Percentiles rank a stretch among this genome's conserved stretches.
Evolutionary conservation across 2,888 invertebrate genomes (phyloP).

Genomic region (Philereme transversata): DNA sequence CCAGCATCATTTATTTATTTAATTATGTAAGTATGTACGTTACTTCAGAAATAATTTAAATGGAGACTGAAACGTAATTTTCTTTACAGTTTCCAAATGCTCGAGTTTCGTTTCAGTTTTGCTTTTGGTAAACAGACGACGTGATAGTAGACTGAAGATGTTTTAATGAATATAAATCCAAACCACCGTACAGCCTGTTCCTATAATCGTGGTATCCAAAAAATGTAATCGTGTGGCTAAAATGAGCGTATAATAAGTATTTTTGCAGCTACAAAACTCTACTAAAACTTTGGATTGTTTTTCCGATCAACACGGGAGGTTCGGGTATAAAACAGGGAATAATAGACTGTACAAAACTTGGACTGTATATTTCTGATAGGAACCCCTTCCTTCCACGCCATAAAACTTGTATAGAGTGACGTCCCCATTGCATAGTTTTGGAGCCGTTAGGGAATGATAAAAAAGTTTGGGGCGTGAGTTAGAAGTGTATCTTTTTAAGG

Average conservation of each 20-base stretch:
- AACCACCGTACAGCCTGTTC: no score
- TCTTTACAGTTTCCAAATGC: no score
- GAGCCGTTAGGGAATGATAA: conserved; percentile 65
- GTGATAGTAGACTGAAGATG: no score
- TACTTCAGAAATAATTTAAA: no score
- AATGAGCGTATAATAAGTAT: conserved; percentile 39
- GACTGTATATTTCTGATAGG: conserved; percentile 70
- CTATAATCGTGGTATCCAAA: not conserved
- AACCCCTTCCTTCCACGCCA: conserved; percentile 77
- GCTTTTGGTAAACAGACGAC: no score
- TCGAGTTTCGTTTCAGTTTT: no score
- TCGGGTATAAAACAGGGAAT: conserved; percentile 40
- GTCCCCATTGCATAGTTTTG: conserved; percentile 73
- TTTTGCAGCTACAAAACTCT: conserved; percentile 29
- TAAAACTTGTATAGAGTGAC: conserved; percentile 76
- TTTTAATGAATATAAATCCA: no score
- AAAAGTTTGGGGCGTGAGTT: conserved; percentile 57
- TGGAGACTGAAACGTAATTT: no score
- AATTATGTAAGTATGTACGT: no score
- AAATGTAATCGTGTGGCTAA: conserved; percentile 19
- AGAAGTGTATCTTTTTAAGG: conserved; percentile 46
- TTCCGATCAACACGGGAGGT: conserved; percentile 35
- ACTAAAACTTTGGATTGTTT: conserved; percentile 40
- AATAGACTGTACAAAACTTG: conserved; percentile 67
- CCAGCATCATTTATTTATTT: no score